Evolutionary conservation across 2,797 vertebrate genomes (phyloP), one percentile per base, ranked within the genome.

Genomic region (Ctenopoma multispine): DNA sequence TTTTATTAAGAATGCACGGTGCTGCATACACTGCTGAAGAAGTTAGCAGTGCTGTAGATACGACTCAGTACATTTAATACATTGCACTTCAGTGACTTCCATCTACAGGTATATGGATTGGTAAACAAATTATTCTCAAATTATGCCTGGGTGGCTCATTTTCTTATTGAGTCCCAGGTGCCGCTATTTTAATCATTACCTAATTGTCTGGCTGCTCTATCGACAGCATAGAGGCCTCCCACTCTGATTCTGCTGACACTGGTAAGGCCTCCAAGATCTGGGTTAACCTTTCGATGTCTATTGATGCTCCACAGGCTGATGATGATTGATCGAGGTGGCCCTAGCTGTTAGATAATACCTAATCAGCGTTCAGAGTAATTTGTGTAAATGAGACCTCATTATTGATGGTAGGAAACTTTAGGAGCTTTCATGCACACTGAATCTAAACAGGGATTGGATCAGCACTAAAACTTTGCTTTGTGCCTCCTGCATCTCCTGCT

Each of bases 321-420:
- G 95, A 94, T 93, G 83, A 98, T 99, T 94, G 95, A 98, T 96
- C 95, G 92, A 94, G 93, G 93, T 95, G 95, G 95, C 95, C 94
- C 95, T 94, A 87, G 93, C 90, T 95, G 94, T 96, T 95, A 95
- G 95, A 96, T 96, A 96, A 96, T 96, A 97, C 94, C 96, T 97
- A 96, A 97, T 97, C 96, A 97, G 96, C 92, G 90, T 95, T 96
- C 94, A 66, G 90, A 96, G 94, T 92, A 95, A 96, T 96, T 96
- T 96, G 96, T 96, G 96, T 97, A 99, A 95, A 99, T 97, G 96
- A 97, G 96, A 95, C 95, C 49, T 96, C 93, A 93, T 97, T 97
- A 99, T 95, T 96, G 96, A 96, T 93, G 95, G 93, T 89, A 92
- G 90, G 91, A 93, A 95, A 96, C 93, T 92, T 94, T 88, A 92